Percentiles rank a stretch among this genome's conserved stretches.
Conservation (phyloP, 2,888 invertebrate genomes). For the Hemaris fuciformis region DNA sequence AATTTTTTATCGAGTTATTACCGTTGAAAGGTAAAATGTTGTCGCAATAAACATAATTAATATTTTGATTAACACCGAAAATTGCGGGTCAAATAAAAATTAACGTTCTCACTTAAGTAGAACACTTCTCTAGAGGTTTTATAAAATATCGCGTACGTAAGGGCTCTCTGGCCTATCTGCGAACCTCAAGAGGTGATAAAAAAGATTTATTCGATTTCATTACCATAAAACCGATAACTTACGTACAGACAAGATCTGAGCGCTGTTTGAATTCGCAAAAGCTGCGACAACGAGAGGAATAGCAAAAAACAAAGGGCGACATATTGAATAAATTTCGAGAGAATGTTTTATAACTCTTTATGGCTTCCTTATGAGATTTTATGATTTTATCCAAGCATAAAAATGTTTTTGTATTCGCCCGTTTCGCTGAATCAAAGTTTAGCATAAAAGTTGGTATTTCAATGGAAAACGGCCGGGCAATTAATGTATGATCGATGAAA, state of each 20-base stretch:
- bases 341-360: slow-evolving; percentile 4
- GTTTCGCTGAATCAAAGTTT: not conserved
- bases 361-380: slow-evolving; percentile 1
- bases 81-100: not conserved
- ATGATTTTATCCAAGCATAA: slow-evolving; percentile 1
- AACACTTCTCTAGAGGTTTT: not conserved
- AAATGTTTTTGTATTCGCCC: not conserved
- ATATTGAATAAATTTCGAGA: slow-evolving; percentile 8
- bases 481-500: not conserved
- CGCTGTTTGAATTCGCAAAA: slow-evolving; percentile 6
- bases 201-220: slow-evolving; percentile 55
- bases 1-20: not conserved
- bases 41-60: not conserved
- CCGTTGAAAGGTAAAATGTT: not conserved
- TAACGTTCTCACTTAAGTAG: not conserved
- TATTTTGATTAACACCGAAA: not conserved
- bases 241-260: slow-evolving; percentile 3
- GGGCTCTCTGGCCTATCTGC: not conserved
- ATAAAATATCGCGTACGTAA: not conserved
- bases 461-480: not conserved
- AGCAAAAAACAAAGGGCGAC: slow-evolving; percentile 4
- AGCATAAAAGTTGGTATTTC: not conserved
- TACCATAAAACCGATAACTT: slow-evolving; percentile 57
- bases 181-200: slow-evolving; percentile 35
- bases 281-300: not conserved